Conservation (phyloP, 2,888 invertebrate species). For the Pristionchus exspectatus region DNA sequence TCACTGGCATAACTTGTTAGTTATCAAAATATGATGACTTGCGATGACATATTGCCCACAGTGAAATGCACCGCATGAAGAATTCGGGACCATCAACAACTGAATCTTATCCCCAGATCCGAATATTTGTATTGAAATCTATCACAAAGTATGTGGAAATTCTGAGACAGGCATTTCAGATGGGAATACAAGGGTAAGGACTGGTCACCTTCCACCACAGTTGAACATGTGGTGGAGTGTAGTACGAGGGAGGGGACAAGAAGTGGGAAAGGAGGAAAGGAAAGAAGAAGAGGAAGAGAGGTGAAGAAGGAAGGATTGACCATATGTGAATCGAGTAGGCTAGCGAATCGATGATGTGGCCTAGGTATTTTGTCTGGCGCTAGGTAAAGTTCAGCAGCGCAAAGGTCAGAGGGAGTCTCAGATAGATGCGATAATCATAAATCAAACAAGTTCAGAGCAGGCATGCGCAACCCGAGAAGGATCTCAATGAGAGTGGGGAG, state of each 20-base stretch:
- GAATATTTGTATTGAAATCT: background rate
- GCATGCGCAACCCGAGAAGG: constrained; percentile 23
- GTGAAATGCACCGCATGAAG: no score
- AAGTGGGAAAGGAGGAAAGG: background rate
- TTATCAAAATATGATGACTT: no score
- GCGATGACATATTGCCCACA: no score
- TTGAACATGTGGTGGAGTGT: constrained; percentile 31
- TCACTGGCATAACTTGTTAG: no score
- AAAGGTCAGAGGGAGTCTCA: background rate
- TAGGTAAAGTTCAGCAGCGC: background rate
- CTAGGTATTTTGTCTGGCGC: background rate
- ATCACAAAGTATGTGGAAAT: no score
- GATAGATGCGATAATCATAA: constrained; percentile 41
- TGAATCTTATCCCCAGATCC: no score
- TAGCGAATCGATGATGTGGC: background rate
- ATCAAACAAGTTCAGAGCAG: constrained; percentile 44
- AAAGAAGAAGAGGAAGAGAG: background rate
- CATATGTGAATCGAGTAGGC: constrained; percentile 24
- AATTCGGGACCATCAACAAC: no score
- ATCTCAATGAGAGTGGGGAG: background rate
- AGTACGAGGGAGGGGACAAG: constrained; percentile 2
- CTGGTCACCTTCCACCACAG: background rate
- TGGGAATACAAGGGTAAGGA: background rate
- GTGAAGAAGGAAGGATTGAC: constrained; percentile 25
- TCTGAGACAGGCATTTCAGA: background rate